phyloP scores from a whole-genome alignment of 2,113 vertebrate genomes.

The Centropristis striata region DNA sequence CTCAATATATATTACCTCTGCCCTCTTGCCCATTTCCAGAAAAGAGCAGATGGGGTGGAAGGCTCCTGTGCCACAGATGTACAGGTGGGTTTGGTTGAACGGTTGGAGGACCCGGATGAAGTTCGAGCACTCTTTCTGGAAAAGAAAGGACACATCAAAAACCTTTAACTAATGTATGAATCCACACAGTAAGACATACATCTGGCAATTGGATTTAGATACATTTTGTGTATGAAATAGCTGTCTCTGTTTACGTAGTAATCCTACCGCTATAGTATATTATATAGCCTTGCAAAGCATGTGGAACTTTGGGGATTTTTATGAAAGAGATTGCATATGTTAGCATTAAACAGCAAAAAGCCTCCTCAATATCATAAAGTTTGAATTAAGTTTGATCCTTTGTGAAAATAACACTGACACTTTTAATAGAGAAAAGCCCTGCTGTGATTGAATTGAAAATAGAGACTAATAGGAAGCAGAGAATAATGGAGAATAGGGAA shows the following conservation, averaged over 20 bases:
- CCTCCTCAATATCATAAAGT: conserved; percentile 30
- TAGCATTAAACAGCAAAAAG: conserved; percentile 8
- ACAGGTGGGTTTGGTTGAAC: conserved; percentile 97
- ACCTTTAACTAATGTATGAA: not conserved
- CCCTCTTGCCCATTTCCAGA: conserved; percentile 94
- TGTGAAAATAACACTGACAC: conserved; percentile 43
- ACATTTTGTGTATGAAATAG: not conserved
- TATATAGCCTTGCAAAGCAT: conserved; percentile 23
- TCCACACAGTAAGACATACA: conserved; percentile 6
- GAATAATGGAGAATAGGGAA: conserved; percentile 26
- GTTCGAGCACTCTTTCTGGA: conserved; percentile 98
- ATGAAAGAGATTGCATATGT: conserved; percentile 36
- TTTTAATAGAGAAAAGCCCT: conserved; percentile 31
- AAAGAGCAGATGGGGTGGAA: conserved; percentile 97
- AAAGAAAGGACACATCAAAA: conserved; percentile 49
- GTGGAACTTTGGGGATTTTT: conserved; percentile 17
- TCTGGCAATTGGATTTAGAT: conserved; percentile 45
- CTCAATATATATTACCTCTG: conserved; percentile 88
- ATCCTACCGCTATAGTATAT: conserved; percentile 13
- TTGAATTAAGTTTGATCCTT: conserved; percentile 48
- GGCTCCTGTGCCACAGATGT: conserved; percentile 96
- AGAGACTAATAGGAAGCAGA: conserved; percentile 45
- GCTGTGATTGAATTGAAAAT: conserved; percentile 31
- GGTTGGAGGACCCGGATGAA: conserved; percentile 95
- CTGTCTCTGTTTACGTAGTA: conserved; percentile 45